These are phyloP conservation scores for Drosophila borborema DNA, from an alignment of 2,888 invertebrate species.

Conservation along the genomic window DNA sequence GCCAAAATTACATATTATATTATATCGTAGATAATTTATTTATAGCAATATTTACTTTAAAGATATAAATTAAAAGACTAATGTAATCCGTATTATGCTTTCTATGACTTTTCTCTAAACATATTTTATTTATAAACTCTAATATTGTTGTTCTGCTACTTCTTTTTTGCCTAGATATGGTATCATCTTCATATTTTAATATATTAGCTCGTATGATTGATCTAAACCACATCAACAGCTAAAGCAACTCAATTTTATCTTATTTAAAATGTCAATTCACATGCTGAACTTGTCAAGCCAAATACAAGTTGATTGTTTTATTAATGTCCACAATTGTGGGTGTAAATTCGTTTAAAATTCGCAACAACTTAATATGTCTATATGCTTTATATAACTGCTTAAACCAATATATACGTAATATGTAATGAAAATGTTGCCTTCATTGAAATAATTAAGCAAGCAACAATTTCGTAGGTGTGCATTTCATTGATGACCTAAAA, in stretches of 20 bases:
- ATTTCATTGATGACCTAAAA: slow-evolving; percentile 65
- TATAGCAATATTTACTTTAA: too few relatives aligned
- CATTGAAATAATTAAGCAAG: slow-evolving; percentile 73
- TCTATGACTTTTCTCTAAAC: too few relatives aligned
- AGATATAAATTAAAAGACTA: too few relatives aligned
- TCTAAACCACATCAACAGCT: background rate
- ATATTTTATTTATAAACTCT: too few relatives aligned
- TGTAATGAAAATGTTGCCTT: slow-evolving; percentile 46
- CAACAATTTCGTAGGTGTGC: slow-evolving; percentile 54
- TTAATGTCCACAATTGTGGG: too few relatives aligned
- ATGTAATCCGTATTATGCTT: too few relatives aligned
- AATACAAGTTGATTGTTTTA: background rate
- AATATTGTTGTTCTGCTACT: too few relatives aligned
- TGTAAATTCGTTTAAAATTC: background rate
- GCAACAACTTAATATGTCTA: background rate
- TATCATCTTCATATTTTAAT: too few relatives aligned
- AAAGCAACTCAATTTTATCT: background rate
- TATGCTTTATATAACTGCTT: background rate
- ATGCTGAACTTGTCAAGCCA: background rate
- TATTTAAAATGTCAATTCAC: background rate
- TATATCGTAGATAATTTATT: too few relatives aligned
- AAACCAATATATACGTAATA: background rate
- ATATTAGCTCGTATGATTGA: too few relatives aligned
- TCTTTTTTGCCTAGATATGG: too few relatives aligned
- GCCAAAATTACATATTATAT: too few relatives aligned